Conservation (phyloP, 2,113 vertebrate genomes). For the Caranx melampygus region DNA sequence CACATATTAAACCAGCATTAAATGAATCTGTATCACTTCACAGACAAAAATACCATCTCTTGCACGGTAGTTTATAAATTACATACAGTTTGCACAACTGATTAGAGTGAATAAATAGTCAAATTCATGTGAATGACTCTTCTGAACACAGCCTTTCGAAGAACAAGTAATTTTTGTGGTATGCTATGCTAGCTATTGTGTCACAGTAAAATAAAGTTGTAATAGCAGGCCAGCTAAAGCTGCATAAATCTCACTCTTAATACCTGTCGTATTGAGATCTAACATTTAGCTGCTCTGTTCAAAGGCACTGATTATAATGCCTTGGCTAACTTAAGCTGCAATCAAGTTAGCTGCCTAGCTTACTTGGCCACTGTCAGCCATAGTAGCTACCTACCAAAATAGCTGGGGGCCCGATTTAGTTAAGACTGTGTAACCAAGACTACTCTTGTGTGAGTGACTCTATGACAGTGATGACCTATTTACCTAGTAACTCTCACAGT, state of each 20-base stretch:
- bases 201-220: too few species aligned
- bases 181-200: too few species aligned
- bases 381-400: background rate
- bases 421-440: background rate
- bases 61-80: background rate
- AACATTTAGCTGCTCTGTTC: background rate
- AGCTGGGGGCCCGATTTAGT: background rate
- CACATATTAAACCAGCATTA: background rate
- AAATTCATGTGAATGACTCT: too few species aligned
- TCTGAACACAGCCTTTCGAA: too few species aligned
- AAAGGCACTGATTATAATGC: background rate
- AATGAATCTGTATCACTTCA: background rate
- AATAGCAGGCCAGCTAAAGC: too few species aligned
- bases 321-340: background rate
- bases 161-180: too few species aligned
- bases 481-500: background rate
- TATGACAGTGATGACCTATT: too few species aligned
- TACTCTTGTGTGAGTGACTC: background rate
- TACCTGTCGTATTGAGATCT: too few species aligned
- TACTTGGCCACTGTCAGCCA: background rate
- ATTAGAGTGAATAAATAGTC: too few species aligned
- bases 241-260: too few species aligned
- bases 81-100: background rate
- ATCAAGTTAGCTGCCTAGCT: background rate
- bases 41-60: background rate